Conservation (phyloP, 2,113 vertebrate genomes). For the Otolemur garnettii region DNA sequence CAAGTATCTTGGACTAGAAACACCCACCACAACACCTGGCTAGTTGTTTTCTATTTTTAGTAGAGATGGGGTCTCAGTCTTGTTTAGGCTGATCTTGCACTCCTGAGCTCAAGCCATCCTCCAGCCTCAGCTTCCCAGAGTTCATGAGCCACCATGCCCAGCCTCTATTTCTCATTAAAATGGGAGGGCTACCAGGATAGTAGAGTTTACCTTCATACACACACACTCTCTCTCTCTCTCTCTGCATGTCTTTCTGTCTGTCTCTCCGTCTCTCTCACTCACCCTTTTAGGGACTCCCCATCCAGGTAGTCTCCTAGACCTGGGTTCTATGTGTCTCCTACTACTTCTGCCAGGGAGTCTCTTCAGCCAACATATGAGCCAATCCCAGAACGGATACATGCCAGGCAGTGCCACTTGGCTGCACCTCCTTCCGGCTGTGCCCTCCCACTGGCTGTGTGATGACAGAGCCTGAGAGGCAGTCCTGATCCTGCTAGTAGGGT, state of each 20-base stretch:
- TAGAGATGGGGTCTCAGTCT: too few species aligned
- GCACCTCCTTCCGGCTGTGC: constrained; percentile 41
- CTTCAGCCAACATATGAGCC: not conserved
- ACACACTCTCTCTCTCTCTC: too few species aligned
- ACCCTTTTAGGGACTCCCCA: not conserved
- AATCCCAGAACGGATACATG: constrained; percentile 57
- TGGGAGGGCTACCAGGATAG: not conserved
- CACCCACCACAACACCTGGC: too few species aligned
- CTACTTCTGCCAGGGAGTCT: constrained; percentile 27
- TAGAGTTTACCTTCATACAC: not conserved
- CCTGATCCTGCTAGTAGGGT: not conserved
- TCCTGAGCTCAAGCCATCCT: too few species aligned
- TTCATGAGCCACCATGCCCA: too few species aligned
- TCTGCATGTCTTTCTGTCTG: too few species aligned
- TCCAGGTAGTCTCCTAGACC: not conserved
- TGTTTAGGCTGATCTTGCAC: too few species aligned
- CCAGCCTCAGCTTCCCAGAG: too few species aligned
- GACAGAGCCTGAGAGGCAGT: not conserved
- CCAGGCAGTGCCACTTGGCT: constrained; percentile 22
- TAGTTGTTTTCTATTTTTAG: too few species aligned
- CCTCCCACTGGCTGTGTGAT: constrained; percentile 26
- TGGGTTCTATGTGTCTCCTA: constrained; percentile 40
- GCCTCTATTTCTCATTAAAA: not conserved
- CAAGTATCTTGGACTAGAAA: too few species aligned
- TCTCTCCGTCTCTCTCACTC: not conserved